Evolutionary conservation across 2,113 vertebrate species (phyloP).

Genomic region (Orcinus orca): DNA sequence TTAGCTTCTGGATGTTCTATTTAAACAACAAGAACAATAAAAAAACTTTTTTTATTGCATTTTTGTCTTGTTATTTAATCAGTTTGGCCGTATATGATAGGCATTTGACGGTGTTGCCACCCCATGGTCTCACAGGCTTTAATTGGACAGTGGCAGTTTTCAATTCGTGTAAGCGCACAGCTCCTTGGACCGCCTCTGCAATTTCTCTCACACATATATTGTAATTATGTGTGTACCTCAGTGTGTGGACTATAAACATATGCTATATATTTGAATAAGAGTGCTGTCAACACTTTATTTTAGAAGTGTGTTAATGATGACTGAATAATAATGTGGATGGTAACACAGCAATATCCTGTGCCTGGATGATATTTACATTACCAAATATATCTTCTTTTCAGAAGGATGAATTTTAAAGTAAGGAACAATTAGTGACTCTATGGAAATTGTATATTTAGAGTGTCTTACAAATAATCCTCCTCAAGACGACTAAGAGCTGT

Average conservation of each 20-base stretch:
- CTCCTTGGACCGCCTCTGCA: slow-evolving; percentile 43
- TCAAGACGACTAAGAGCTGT: slow-evolving; percentile 26
- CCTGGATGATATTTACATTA: slow-evolving; percentile 54
- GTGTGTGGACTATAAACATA: slow-evolving; percentile 74
- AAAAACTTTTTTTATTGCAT: background rate
- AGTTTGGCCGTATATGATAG: background rate
- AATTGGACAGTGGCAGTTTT: slow-evolving; percentile 58
- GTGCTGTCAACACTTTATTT: slow-evolving; percentile 76
- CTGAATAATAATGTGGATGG: slow-evolving; percentile 66
- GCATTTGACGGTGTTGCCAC: background rate
- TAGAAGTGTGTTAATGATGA: slow-evolving; percentile 65
- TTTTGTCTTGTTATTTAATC: slow-evolving; percentile 23
- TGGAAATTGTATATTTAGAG: slow-evolving; percentile 50
- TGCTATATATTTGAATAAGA: slow-evolving; percentile 65
- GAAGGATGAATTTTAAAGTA: slow-evolving; percentile 57
- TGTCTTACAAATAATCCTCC: slow-evolving; percentile 26
- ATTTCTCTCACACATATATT: slow-evolving; percentile 62
- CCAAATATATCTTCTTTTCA: slow-evolving; percentile 42
- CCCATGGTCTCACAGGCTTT: slow-evolving; percentile 25
- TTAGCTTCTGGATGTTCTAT: background rate
- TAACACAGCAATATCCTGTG: background rate
- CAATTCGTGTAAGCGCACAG: background rate
- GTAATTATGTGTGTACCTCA: slow-evolving; percentile 73
- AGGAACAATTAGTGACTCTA: slow-evolving; percentile 57
- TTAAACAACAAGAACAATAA: background rate